phyloP scores from a whole-genome alignment of 2,797 vertebrate genomes.

The Odontamblyopus lacepedii region DNA sequence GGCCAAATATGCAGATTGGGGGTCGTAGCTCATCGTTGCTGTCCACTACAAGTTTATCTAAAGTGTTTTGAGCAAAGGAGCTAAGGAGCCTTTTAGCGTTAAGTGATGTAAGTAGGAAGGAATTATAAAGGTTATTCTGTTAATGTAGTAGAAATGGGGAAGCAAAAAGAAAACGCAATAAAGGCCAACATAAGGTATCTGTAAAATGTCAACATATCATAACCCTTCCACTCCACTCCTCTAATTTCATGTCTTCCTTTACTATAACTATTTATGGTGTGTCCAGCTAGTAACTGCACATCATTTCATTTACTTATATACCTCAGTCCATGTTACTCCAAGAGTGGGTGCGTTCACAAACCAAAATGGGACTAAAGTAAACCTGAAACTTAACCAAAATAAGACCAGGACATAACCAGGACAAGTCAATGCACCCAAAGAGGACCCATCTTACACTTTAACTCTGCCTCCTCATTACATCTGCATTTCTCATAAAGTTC shows the following conservation, averaged over 20 bases:
- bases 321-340: no score
- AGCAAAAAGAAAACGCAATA: not conserved
- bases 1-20: conserved; percentile 1
- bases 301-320: no score
- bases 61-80: conserved; percentile 10
- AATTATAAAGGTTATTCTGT: not conserved
- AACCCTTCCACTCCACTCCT: not conserved
- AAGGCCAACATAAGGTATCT: not conserved
- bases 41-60: conserved; percentile 6
- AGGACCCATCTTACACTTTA: not conserved
- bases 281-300: not conserved
- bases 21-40: conserved; percentile 5
- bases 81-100: conserved; percentile 9
- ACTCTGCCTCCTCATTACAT: not conserved
- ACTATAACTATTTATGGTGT: not conserved
- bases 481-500: not conserved
- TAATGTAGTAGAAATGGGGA: not conserved
- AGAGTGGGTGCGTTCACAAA: no score
- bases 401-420: no score
- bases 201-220: not conserved
- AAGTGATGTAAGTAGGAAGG: not conserved
- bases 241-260: not conserved
- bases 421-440: no score
- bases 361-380: no score
- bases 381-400: no score